phyloP scores from a whole-genome alignment of 1,140 invertebrate genomes.

The Bombus sibiricus region DNA sequence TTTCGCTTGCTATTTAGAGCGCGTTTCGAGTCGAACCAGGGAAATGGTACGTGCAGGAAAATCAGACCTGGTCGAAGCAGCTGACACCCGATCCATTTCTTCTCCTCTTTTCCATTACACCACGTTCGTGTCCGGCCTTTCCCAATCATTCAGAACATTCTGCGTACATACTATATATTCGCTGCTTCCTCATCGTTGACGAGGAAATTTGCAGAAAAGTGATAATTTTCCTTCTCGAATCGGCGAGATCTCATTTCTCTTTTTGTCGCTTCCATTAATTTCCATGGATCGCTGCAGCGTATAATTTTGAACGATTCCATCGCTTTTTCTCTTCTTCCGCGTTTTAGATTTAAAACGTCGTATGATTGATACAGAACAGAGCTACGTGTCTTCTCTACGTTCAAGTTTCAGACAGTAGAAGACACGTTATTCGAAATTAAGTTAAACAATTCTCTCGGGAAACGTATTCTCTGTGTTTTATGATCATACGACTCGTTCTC shows the following conservation, averaged over 20 bases:
- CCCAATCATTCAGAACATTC: neutral
- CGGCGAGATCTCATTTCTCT: too few relatives aligned
- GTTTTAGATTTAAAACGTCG: neutral
- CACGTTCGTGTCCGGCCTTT: neutral
- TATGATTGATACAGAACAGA: neutral
- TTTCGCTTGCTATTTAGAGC: conserved; percentile 15
- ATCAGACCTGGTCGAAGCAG: conserved; percentile 38
- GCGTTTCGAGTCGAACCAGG: neutral
- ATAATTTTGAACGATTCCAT: neutral
- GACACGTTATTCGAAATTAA: neutral
- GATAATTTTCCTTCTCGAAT: neutral
- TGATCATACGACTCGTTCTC: too few relatives aligned
- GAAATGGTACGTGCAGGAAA: conserved; percentile 13
- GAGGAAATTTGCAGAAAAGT: neutral
- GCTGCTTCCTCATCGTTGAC: neutral
- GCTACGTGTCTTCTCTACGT: neutral
- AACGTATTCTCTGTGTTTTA: neutral
- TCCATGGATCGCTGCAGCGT: neutral
- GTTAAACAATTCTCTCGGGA: neutral
- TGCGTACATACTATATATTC: neutral
- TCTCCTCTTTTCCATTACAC: neutral
- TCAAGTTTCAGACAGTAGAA: neutral
- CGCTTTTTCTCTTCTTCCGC: neutral
- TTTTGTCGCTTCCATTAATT: neutral
- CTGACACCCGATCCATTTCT: conserved; percentile 40